These are phyloP conservation scores for Agrypnia vestita DNA, from an alignment of 1,140 invertebrate species.

Conservation along the genomic window DNA sequence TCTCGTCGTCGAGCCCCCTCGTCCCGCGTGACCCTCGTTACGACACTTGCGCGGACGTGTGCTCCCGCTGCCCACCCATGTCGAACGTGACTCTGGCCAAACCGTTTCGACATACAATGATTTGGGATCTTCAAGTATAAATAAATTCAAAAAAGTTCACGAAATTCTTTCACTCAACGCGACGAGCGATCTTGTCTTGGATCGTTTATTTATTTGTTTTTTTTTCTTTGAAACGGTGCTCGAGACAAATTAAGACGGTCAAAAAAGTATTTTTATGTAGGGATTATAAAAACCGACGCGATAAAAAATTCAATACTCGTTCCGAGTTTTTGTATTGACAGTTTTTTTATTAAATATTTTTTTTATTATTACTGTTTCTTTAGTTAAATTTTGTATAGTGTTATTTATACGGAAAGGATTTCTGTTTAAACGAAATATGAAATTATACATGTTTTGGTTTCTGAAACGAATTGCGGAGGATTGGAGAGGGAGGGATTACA, in stretches of 20 bases:
- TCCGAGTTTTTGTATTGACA: too few species aligned
- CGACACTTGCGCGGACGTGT: background rate
- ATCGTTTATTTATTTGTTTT: background rate
- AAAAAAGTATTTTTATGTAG: too few species aligned
- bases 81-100: background rate
- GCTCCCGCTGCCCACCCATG: conserved; percentile 8
- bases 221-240: background rate
- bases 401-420: too few species aligned
- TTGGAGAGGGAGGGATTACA: too few species aligned
- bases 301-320: too few species aligned
- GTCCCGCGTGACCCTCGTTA: background rate
- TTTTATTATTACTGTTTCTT: too few species aligned
- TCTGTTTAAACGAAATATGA: too few species aligned
- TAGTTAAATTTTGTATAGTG: too few species aligned
- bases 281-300: too few species aligned
- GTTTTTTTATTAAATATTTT: too few species aligned
- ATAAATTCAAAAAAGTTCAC: background rate
- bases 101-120: conserved; percentile 15
- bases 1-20: background rate
- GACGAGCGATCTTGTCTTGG: background rate
- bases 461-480: too few species aligned
- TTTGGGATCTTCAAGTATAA: background rate
- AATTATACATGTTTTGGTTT: too few species aligned
- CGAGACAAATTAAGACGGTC: conserved; percentile 1
- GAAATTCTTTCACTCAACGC: conserved; percentile 6